Evolutionary conservation across 1,140 invertebrate genomes (phyloP).

Genomic region (Drosophila bifasciata): DNA sequence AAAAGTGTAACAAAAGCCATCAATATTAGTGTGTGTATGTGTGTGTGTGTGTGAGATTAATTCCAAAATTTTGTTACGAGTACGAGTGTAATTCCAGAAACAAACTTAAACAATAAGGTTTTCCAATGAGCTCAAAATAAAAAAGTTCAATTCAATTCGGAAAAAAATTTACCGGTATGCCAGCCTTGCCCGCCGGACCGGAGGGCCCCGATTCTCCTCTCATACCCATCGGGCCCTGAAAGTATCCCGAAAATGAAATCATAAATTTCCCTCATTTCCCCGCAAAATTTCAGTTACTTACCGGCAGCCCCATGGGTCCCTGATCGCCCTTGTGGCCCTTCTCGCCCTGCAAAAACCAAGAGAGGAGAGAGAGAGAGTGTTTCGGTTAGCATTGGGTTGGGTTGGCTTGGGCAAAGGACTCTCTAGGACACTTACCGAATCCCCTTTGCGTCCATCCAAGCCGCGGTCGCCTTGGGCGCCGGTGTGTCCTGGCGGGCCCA

Average conservation of each 20-base stretch:
- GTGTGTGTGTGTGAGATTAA: slow-evolving; percentile 35
- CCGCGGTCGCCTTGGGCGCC: slow-evolving; percentile 90
- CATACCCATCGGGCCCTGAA: slow-evolving; percentile 94
- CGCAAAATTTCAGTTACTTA: slow-evolving; percentile 87
- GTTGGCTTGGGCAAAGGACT: too few relatives aligned
- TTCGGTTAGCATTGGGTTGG: slow-evolving; percentile 78
- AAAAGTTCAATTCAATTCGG: slow-evolving; percentile 9
- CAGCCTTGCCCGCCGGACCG: slow-evolving; percentile 91
- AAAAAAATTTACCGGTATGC: slow-evolving; percentile 90
- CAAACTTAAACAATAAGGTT: slow-evolving; percentile 40
- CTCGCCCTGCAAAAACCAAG: slow-evolving; percentile 89
- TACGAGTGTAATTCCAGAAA: slow-evolving; percentile 19
- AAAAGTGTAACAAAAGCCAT: slow-evolving; percentile 21
- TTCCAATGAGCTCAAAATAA: slow-evolving; percentile 8
- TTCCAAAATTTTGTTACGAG: slow-evolving; percentile 30
- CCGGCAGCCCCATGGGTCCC: slow-evolving; percentile 97
- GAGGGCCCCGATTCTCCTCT: slow-evolving; percentile 90
- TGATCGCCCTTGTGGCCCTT: slow-evolving; percentile 95
- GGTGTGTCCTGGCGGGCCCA: slow-evolving; percentile 93
- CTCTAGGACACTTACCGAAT: slow-evolving; percentile 88
- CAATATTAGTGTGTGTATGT: slow-evolving; percentile 10
- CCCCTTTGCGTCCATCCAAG: slow-evolving; percentile 93
- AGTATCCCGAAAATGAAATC: slow-evolving; percentile 14
- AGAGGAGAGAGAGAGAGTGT: not conserved
- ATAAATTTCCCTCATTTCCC: slow-evolving; percentile 3